Percentiles rank a stretch among this genome's conserved stretches.
phyloP scores from a whole-genome alignment of 2,113 vertebrate genomes.

The Brachyhypopomus gauderio region DNA sequence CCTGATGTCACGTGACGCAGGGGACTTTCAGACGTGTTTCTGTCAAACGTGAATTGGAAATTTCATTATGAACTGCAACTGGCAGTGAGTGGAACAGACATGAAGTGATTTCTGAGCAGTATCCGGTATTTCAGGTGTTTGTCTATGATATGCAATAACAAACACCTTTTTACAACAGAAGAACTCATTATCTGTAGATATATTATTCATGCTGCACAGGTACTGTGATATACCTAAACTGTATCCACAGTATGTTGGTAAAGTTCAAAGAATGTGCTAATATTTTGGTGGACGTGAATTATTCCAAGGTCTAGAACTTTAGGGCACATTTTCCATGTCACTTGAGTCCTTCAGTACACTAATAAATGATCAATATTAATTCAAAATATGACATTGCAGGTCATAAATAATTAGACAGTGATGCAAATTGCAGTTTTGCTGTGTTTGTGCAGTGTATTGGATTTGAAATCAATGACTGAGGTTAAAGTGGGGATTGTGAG shows the following conservation, averaged over 20 bases:
- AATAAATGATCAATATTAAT: no score
- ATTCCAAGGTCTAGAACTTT: no score
- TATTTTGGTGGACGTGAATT: no score
- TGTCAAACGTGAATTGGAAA: background rate
- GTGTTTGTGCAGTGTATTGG: no score
- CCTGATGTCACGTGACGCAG: background rate
- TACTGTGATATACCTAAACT: background rate
- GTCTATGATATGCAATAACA: background rate
- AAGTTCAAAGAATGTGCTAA: background rate
- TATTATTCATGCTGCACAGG: background rate
- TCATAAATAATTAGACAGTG: no score
- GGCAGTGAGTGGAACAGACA: background rate
- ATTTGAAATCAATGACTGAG: no score
- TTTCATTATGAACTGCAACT: background rate
- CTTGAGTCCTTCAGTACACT: no score
- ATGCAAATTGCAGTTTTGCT: no score
- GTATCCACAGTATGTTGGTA: background rate
- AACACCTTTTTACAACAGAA: slow-evolving; percentile 10
- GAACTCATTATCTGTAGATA: slow-evolving; percentile 4
- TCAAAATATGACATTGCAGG: no score
- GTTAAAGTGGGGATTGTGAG: no score
- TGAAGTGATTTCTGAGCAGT: background rate
- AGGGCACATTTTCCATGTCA: no score
- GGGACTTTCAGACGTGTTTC: background rate
- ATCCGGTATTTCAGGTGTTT: slow-evolving; percentile 5